Evolutionary conservation across 2,797 vertebrate genomes (phyloP), one percentile per base, ranked within the genome.

Genomic region (Scarus forsteni): DNA sequence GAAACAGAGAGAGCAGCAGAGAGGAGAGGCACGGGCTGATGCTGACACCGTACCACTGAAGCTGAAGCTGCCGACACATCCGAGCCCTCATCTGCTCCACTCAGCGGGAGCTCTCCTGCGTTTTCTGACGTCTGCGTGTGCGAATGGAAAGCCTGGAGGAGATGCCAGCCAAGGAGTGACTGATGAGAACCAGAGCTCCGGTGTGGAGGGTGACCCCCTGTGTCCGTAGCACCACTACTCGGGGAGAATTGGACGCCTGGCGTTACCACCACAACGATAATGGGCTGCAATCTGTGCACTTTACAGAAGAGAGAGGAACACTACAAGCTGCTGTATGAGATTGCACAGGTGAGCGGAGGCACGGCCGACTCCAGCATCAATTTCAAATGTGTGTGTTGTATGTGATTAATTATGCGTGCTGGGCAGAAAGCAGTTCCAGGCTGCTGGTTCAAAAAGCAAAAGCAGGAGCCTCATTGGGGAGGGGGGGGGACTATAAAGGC

Each of bases 261-360:
- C 78, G 80, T 91, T 89, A 88, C 86, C 88, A 92, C 93, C 89
- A 94, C 93, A 83, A 92, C 94, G 96, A 97, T 94, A 95, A 99
- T 99, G 98, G 97, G 98, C 95, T 99, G 97, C 96, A 99, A 98
- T 97, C 94, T 99, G 92, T 99, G 98, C 95, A 96, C 96, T 95
- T 96, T 99, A 93, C 97, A 97, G 95, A 99, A 99, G 94, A 95
- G 96, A 94, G 97, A 99, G 90, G 98, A 99, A 86, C 97, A 97
- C 94, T 99, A 99, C 95, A 98, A 97, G 96, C 96, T 99, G 93
- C 96, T 99, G 56, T 99, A 99, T 89, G 98, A 99, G 96, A 97
- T 99, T 94, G 96, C 97, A 89, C 97, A 99, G 97, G 97, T 99
- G 95, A 98, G 97, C 63, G 16, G 74, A 70, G 66, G 63, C 70